phyloP scores from a whole-genome alignment of 1,140 invertebrate species.

The Stegodyphus dumicola region DNA sequence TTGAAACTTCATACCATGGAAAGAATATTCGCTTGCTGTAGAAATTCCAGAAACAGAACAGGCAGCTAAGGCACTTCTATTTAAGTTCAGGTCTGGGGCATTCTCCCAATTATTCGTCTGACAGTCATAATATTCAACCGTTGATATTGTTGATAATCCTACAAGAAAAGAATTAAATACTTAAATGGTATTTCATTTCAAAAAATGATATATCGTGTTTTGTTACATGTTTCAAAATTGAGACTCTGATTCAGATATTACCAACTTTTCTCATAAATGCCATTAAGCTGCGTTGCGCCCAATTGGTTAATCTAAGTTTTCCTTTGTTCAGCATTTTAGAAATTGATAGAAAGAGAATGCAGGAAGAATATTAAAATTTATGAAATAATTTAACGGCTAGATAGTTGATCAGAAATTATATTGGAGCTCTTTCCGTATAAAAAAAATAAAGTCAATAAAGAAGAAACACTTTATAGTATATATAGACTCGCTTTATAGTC shows the following conservation, averaged over 20 bases:
- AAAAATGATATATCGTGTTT: background rate
- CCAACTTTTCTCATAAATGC: background rate
- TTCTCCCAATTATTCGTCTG: conserved; percentile 88
- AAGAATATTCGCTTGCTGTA: conserved; percentile 72
- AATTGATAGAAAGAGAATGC: too few species aligned
- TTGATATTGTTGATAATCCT: conserved; percentile 79
- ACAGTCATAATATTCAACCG: conserved; percentile 90
- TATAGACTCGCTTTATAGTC: too few species aligned
- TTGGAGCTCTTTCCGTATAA: too few species aligned
- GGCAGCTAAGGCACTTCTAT: conserved; percentile 83
- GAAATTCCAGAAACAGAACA: conserved; percentile 84
- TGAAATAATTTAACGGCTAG: too few species aligned
- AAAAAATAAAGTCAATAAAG: too few species aligned
- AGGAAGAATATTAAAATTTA: too few species aligned
- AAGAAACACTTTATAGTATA: too few species aligned
- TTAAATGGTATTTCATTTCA: background rate
- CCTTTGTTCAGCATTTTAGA: too few species aligned
- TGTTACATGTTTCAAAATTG: background rate
- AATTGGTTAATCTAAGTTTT: background rate
- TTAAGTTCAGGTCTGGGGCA: conserved; percentile 88
- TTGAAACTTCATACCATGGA: conserved; percentile 65
- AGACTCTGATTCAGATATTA: background rate
- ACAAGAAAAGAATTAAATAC: background rate
- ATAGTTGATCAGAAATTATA: too few species aligned
- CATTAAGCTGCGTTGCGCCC: background rate